Evolutionary conservation across 1,140 invertebrate species (phyloP).

Genomic region (Antheraea pernyi): DNA sequence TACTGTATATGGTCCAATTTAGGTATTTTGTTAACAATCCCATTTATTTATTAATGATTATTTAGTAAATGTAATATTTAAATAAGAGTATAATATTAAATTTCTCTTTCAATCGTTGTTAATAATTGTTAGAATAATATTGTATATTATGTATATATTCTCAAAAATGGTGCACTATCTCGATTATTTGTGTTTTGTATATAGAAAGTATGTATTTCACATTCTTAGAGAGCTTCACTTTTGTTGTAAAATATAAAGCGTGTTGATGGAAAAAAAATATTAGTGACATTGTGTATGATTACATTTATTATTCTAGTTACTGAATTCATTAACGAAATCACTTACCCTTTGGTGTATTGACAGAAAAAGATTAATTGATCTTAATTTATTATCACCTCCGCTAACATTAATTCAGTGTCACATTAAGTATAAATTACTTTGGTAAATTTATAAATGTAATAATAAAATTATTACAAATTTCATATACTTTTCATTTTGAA

Average conservation of each 20-base stretch:
- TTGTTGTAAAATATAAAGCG: background rate
- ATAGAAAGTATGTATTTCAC: slow-evolving; percentile 9
- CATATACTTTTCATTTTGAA: background rate
- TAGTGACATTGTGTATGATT: background rate
- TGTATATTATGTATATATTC: slow-evolving; percentile 73
- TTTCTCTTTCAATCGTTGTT: slow-evolving; percentile 42
- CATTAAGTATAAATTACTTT: no score
- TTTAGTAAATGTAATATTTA: background rate
- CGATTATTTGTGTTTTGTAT: slow-evolving; percentile 13
- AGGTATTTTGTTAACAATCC: background rate
- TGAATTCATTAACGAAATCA: no score
- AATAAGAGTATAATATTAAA: background rate
- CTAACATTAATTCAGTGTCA: no score
- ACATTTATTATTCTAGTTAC: background rate
- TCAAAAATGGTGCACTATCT: slow-evolving; percentile 57
- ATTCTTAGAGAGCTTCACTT: background rate
- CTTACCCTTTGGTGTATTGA: no score
- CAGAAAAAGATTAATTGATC: background rate
- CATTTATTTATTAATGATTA: background rate
- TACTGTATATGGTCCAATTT: background rate
- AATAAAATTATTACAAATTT: background rate
- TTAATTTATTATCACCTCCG: background rate
- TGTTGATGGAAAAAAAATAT: background rate
- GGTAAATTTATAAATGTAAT: background rate
- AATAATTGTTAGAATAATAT: slow-evolving; percentile 60